Conservation (phyloP, 2,888 invertebrate genomes). For the Chironomus riparius region DNA sequence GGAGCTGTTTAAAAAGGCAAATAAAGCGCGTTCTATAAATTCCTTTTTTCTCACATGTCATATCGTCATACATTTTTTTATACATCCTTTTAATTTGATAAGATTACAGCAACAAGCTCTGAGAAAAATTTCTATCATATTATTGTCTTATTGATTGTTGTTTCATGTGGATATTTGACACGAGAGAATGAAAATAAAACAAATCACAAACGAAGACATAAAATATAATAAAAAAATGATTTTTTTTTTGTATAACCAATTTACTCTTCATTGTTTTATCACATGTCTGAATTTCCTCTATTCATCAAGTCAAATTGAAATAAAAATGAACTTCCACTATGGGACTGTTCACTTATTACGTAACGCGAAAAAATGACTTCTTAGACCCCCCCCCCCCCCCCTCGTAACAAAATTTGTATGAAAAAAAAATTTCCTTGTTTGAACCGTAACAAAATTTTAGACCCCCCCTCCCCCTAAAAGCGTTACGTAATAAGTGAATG, state of each 20-base stretch:
- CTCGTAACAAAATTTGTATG: no score
- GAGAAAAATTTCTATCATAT: background rate
- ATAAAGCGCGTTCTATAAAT: background rate
- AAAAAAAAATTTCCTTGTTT: no score
- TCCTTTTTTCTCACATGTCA: background rate
- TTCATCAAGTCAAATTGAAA: background rate
- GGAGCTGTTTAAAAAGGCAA: conserved; percentile 13
- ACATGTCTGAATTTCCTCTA: no score
- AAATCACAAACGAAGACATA: background rate
- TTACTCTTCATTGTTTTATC: no score
- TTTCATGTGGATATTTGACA: background rate
- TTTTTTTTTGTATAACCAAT: background rate
- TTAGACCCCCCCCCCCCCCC: no score
- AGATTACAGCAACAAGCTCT: conserved; percentile 26
- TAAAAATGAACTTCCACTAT: no score
- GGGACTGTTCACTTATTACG: no score
- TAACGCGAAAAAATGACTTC: no score
- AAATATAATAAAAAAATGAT: background rate
- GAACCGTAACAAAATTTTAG: no score
- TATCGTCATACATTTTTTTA: conserved; percentile 5
- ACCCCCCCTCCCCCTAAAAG: no score
- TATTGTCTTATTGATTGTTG: background rate
- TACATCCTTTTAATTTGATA: conserved; percentile 23
- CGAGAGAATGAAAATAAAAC: background rate
- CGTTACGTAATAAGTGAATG: no score